Evolutionary conservation across 2,797 vertebrate genomes (phyloP).

Genomic region (Paguma larvata): DNA sequence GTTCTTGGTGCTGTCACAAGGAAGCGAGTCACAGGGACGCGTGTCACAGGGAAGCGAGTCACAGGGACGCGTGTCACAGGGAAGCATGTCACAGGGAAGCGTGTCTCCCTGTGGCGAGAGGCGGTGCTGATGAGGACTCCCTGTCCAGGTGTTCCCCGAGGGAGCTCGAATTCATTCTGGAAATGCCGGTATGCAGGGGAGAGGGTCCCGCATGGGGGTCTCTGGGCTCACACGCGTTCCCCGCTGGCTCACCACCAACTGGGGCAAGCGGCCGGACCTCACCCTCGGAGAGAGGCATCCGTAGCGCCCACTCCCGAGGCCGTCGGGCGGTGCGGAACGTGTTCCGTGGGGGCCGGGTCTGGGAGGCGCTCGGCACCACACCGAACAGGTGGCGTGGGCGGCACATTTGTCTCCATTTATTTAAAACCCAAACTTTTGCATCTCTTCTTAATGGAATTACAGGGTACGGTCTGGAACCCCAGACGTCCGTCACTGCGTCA

Average conservation of each 20-base stretch:
- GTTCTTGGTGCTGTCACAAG: constrained; percentile 42
- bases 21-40: constrained; percentile 55
- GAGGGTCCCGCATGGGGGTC: accelerated
- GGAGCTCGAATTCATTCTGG: background rate
- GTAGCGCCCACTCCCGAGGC: accelerated
- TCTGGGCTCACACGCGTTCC: accelerated
- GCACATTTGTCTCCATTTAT: accelerated
- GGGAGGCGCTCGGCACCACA: accelerated
- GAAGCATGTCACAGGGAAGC: constrained; percentile 47
- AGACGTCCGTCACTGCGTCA: background rate
- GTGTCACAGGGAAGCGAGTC: constrained; percentile 33
- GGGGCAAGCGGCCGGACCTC: accelerated
- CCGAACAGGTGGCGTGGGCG: background rate
- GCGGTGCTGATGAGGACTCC: background rate
- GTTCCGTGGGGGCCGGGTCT: accelerated
- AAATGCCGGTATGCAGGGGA: accelerated
- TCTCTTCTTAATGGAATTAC: accelerated
- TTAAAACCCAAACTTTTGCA: too few relatives aligned
- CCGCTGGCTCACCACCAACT: accelerated
- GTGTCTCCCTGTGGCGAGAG: background rate
- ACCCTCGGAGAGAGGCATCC: too few relatives aligned
- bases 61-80: background rate
- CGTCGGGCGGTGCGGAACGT: accelerated
- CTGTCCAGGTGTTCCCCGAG: background rate
- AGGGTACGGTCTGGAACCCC: accelerated